Evolutionary conservation across 2,888 invertebrate species (phyloP).

Genomic region (Hyposoter dolosus): DNA sequence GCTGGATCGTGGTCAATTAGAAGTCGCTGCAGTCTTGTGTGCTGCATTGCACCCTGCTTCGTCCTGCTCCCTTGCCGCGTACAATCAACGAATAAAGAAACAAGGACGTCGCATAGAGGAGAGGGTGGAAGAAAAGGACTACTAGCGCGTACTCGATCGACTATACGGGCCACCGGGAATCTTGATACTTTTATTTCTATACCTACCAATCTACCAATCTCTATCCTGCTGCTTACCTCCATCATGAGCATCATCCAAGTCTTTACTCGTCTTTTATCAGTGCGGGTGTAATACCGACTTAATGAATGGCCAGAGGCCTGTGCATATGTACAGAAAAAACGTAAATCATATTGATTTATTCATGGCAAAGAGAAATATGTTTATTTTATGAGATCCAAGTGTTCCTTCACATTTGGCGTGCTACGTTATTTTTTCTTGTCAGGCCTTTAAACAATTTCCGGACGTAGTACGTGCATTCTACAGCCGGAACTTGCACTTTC

Average conservation of each 20-base stretch:
- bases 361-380: conserved; percentile 5
- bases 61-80: not conserved
- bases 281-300: conserved; percentile 5
- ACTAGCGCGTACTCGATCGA: conserved; percentile 48
- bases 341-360: conserved; percentile 12
- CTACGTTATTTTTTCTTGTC: conserved; percentile 17
- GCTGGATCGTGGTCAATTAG: conserved; percentile 83
- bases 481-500: conserved; percentile 29
- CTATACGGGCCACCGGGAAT: conserved; percentile 62
- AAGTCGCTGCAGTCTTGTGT: conserved; percentile 70
- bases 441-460: not conserved
- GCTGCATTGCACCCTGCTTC: conserved; percentile 37
- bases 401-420: not conserved
- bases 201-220: conserved; percentile 50
- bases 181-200: conserved; percentile 58
- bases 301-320: not conserved
- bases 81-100: conserved; percentile 34
- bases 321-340: not conserved
- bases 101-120: conserved; percentile 17
- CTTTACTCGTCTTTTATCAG: conserved; percentile 3
- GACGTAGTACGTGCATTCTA: conserved; percentile 6
- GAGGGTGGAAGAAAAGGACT: conserved; percentile 40
- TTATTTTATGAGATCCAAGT: not conserved
- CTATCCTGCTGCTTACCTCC: conserved; percentile 46
- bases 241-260: conserved; percentile 35